phyloP scores from a whole-genome alignment of 2,113 vertebrate species.

The Nyctereutes procyonoides region DNA sequence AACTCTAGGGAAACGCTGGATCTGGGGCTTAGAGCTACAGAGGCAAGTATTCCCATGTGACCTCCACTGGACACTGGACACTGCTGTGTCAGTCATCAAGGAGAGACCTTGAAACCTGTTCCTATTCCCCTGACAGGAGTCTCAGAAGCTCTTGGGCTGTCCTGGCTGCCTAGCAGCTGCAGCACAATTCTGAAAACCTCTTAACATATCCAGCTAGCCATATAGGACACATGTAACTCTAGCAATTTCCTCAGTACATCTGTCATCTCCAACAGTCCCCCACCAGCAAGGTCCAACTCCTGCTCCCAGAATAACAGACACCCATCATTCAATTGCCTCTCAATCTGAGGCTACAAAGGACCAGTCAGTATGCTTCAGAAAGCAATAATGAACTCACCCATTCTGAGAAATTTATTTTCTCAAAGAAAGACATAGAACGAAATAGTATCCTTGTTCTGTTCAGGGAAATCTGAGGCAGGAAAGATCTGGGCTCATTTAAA shows the following conservation, averaged over 20 bases:
- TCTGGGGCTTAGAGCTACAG: background rate
- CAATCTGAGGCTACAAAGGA: background rate
- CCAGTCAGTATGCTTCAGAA: background rate
- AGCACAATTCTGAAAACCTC: background rate
- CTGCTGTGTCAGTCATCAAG: accelerated
- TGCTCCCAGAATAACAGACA: background rate
- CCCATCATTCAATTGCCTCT: background rate
- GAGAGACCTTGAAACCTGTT: background rate
- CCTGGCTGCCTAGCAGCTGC: background rate
- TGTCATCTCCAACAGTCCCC: background rate
- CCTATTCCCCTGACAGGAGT: background rate
- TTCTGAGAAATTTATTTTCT: background rate
- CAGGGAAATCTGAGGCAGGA: background rate
- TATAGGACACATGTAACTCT: accelerated
- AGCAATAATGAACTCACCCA: background rate
- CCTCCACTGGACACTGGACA: background rate
- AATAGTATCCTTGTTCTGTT: background rate
- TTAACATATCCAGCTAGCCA: background rate
- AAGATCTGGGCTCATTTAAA: background rate
- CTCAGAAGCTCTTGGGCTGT: background rate
- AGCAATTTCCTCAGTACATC: background rate
- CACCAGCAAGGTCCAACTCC: background rate
- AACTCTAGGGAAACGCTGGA: background rate
- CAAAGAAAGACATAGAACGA: background rate
- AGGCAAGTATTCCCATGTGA: background rate